phyloP scores from a whole-genome alignment of 37 sponge, comb jelly and placozoan species.

The Halisarca cf. caerulea region DNA sequence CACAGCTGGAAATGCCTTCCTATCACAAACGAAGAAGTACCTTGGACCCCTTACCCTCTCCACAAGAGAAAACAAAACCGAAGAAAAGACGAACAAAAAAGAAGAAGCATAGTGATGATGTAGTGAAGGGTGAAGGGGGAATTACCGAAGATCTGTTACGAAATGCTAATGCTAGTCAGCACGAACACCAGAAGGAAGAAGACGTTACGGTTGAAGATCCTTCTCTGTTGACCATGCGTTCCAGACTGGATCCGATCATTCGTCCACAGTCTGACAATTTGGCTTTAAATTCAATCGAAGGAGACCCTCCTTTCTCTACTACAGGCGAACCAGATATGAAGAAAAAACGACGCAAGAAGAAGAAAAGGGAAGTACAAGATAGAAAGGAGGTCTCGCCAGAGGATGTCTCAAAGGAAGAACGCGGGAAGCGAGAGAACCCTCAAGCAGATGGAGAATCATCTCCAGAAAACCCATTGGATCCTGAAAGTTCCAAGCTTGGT shows the following conservation, averaged over 20 bases:
- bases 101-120: neutral
- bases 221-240: conserved; percentile 20
- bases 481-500: neutral
- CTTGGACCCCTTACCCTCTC: neutral
- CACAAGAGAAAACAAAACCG: neutral
- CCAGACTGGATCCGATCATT: conserved; percentile 57
- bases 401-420: neutral
- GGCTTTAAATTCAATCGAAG: neutral
- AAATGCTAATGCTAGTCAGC: neutral
- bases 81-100: neutral
- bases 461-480: neutral
- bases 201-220: conserved; percentile 17
- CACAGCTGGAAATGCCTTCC: neutral
- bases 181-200: neutral
- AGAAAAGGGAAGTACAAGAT: neutral
- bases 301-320: neutral
- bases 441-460: conserved; percentile 1
- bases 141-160: neutral
- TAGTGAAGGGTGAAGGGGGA: neutral
- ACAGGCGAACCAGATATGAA: neutral
- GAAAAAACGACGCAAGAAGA: conserved; percentile 5
- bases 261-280: neutral
- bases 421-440: neutral
- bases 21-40: neutral
- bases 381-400: neutral